phyloP scores from a whole-genome alignment of 2,113 vertebrate species.

The Paracanthobrama guichenoti region DNA sequence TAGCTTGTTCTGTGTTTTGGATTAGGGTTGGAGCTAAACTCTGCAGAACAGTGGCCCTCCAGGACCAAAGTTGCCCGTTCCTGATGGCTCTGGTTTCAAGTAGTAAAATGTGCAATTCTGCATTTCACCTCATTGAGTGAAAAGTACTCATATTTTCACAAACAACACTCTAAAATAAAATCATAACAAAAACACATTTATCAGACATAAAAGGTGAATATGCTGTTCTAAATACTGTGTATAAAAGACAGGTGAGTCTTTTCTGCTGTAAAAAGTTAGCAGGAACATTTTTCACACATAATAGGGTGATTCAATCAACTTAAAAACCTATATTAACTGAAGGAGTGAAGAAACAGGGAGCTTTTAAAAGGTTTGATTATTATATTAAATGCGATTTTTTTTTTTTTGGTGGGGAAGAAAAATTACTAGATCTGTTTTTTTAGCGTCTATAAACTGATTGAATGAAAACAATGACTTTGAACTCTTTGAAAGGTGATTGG shows the following conservation, averaged over 20 bases:
- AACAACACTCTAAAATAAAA: not conserved
- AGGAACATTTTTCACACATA: not conserved
- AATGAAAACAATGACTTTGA: slow-evolving; percentile 3
- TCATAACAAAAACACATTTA: not conserved
- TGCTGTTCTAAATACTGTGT: slow-evolving; percentile 19
- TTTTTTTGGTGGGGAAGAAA: not conserved
- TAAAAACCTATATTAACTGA: not conserved
- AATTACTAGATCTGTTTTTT: not conserved
- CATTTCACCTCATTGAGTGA: not conserved
- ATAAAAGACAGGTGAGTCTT: not conserved
- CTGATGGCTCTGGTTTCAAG: slow-evolving; percentile 40
- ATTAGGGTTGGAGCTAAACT: no score
- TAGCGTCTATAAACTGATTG: not conserved
- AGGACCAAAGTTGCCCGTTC: no score
- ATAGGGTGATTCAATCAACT: not conserved
- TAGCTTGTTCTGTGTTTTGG: no score
- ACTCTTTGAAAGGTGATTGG: slow-evolving; percentile 10
- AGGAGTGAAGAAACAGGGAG: not conserved
- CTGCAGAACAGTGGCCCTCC: no score
- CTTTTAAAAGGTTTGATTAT: not conserved
- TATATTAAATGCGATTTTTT: not conserved
- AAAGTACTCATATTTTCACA: not conserved
- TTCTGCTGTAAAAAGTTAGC: not conserved
- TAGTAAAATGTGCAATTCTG: slow-evolving; percentile 49
- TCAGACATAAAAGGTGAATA: not conserved